A percentile compares a stretch with the other conserved stretches of the same genome.
These are phyloP conservation scores for Australoheros scitulus DNA, from an alignment of 2,113 vertebrate genomes.

Conservation along the genomic window DNA sequence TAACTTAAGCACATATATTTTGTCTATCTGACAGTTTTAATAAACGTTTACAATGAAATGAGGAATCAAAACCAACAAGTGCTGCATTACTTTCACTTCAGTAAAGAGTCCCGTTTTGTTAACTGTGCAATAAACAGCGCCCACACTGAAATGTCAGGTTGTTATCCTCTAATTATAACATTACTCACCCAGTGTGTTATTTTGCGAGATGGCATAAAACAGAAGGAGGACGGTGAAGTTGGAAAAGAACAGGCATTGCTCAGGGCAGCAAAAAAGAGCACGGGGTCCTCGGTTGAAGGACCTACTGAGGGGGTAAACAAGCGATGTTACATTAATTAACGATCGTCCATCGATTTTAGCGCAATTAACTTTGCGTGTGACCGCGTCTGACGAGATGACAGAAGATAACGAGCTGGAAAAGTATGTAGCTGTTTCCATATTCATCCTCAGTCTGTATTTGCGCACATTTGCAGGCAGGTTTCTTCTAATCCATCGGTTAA, in stretches of 20 bases:
- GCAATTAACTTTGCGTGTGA: background rate
- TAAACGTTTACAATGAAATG: background rate
- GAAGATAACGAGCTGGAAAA: slow-evolving; percentile 76
- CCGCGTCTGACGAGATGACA: slow-evolving; percentile 49
- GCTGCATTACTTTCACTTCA: background rate
- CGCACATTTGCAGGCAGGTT: background rate
- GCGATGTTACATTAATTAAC: background rate
- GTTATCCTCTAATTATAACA: background rate
- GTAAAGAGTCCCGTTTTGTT: background rate
- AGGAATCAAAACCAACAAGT: background rate
- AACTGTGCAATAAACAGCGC: background rate
- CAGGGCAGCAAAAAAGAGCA: background rate
- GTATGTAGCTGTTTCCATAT: slow-evolving; percentile 38
- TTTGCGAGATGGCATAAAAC: background rate
- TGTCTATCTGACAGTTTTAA: background rate
- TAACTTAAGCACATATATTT: background rate
- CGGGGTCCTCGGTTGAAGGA: slow-evolving; percentile 58
- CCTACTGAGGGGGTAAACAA: slow-evolving; percentile 63
- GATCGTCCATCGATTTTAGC: background rate
- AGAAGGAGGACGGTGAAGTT: background rate
- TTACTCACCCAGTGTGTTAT: background rate
- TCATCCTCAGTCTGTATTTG: background rate
- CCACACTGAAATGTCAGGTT: background rate
- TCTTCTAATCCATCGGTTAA: background rate
- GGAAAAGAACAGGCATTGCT: slow-evolving; percentile 28